These are phyloP conservation scores for Lagodon rhomboides DNA, from an alignment of 2,797 vertebrate species.

Conservation along the genomic window DNA sequence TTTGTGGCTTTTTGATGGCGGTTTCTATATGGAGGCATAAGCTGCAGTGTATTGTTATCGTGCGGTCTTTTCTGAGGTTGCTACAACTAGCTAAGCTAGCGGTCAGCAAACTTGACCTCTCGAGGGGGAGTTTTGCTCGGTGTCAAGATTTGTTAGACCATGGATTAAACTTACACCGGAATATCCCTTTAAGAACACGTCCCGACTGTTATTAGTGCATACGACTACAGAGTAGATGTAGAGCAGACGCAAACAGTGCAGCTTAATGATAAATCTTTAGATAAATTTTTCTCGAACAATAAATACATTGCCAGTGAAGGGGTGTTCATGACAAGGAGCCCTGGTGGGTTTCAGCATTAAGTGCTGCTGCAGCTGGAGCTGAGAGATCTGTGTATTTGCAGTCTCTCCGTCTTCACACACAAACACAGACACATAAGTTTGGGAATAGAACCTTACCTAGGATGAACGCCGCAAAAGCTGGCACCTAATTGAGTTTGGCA, in stretches of 20 bases:
- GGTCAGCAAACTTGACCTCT: too few relatives aligned
- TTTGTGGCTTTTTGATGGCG: too few relatives aligned
- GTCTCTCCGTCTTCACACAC: not conserved
- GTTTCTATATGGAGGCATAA: too few relatives aligned
- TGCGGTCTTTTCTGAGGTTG: too few relatives aligned
- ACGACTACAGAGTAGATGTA: not conserved
- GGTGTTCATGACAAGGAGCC: constrained; percentile 11
- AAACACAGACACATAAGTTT: not conserved
- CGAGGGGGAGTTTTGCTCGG: too few relatives aligned
- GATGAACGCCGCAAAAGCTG: not conserved
- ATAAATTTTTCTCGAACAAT: not conserved
- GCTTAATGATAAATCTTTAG: not conserved
- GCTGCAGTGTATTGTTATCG: too few relatives aligned
- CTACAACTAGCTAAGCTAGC: too few relatives aligned
- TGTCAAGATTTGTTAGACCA: too few relatives aligned
- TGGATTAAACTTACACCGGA: too few relatives aligned
- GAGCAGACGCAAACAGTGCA: not conserved
- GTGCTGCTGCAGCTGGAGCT: not conserved
- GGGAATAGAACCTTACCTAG: not conserved
- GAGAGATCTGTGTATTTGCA: not conserved
- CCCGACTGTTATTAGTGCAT: not conserved
- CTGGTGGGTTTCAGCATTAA: not conserved
- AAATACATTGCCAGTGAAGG: not conserved
- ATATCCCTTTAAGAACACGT: not conserved
- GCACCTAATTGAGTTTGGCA: not conserved